Evolutionary conservation across 2,888 invertebrate species (phyloP), one percentile per base, ranked within the genome.

Genomic region (Spatulosminthurus flaviceps): DNA sequence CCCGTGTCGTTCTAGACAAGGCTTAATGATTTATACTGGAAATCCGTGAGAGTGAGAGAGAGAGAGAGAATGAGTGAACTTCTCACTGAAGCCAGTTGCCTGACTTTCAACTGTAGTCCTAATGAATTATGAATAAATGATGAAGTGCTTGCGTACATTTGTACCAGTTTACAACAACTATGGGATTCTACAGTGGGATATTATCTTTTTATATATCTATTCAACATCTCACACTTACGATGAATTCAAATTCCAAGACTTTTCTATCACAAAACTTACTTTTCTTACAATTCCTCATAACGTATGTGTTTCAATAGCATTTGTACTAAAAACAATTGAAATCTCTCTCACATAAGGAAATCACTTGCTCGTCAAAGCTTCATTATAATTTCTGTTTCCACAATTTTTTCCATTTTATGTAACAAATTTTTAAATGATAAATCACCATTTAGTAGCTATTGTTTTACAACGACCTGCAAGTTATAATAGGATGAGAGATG

Each of bases 1-100:
- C 73, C 73, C 73, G 51, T 73, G 73, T 73, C 51, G 51, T 73
- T 73, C 11, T 73, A 22, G 73, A 73, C 73, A 73, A 51, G 21
- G 16, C n/a, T 60, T 51, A 19, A 73, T 73, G 73, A 73, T 73
- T 73, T 73, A 73, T 73, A 73, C 73, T 28, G 51, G 71, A 43
- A 71, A 21, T 22, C 43, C n/a, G n/a, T n/a, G n/a, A n/a, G n/a
- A n/a, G n/a, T n/a, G n/a, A n/a, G n/a, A n/a, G n/a, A n/a, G n/a
- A n/a, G n/a, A n/a, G n/a, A n/a, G n/a, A n/a, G n/a, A n/a, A n/a
- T n/a, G n/a, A n/a, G n/a, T n/a, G 11, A 34, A 21, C 42, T 11
- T 9, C 22, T 24, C 21, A 73, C 28, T 19, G 51, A 72, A 72
- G 51, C 43, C 72, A 72, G 24, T 70, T 70, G 51, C 72, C 21